Evolutionary conservation across 2,113 vertebrate species (phyloP), one percentile per base, ranked within the genome.

Genomic region (Jacana jacana): DNA sequence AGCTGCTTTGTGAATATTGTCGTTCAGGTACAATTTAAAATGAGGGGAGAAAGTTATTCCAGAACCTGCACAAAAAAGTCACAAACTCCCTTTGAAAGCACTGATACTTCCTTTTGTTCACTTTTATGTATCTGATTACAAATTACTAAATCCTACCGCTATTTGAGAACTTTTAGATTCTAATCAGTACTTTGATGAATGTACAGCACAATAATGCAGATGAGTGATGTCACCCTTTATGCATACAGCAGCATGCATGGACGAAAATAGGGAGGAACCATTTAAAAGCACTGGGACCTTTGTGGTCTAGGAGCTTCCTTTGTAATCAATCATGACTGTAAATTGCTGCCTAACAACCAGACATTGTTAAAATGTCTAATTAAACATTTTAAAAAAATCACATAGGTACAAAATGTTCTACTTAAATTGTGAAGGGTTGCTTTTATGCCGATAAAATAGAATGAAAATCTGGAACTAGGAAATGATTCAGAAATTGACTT

Each of bases 111-210:
- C 92, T 95, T 97, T 97, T 97, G 93, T 97, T 96, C 64, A 0
- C 44, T 66, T 64, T 89, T 87, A 78, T 13, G 80, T 93, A 96
- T 97, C 96, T 95, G 89, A 95, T 97, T 97, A 96, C 97, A 97
- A 96, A 94, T 95, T 82, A 95, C 87, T 63, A 88, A 96, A 97
- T 96, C 89, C 81, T 93, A 33, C 72, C 93, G 97, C 97, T 96
- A 97, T 96, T 95, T 93, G 94, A 97, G 96, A 97, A 75, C 65
- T 90, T 93, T 90, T 81, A 95, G 95, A 97, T 97, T 96, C 95
- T 97, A 97, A 98, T 98, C 95, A 95, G 91, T 28, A 63, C 93
- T 89, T 96, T 95, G 96, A 96, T 95, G 63, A 85, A 96, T 88
- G 89, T 91, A 88, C 83, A 95, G 90, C 88, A 89, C 92, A 72